These are phyloP conservation scores for Leuciscus waleckii DNA, from an alignment of 2,797 vertebrate species.

Conservation along the genomic window DNA sequence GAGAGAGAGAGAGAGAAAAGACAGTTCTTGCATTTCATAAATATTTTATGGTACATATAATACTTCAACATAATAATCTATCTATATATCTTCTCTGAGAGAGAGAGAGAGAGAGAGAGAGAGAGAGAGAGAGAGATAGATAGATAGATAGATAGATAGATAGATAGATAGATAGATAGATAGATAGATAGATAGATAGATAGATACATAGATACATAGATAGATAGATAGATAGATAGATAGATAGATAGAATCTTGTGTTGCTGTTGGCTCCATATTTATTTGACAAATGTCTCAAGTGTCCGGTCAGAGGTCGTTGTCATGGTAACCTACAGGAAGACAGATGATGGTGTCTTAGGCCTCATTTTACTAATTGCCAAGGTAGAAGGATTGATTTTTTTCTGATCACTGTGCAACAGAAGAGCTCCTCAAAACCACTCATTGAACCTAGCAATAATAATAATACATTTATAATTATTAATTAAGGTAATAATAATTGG, in stretches of 20 bases:
- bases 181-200: no score
- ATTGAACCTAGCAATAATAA: neutral
- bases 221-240: neutral
- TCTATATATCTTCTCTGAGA: neutral
- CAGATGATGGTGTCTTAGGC: slow-evolving; percentile 43
- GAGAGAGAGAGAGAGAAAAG: neutral
- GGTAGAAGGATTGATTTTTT: slow-evolving; percentile 58
- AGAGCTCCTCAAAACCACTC: slow-evolving; percentile 17
- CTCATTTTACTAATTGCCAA: slow-evolving; percentile 63
- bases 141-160: no score
- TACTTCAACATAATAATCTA: neutral
- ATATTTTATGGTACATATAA: neutral
- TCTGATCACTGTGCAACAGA: slow-evolving; percentile 40
- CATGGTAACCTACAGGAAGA: slow-evolving; percentile 57
- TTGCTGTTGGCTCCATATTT: slow-evolving; percentile 29
- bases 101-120: no score
- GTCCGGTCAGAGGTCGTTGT: slow-evolving; percentile 52
- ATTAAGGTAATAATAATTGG: neutral
- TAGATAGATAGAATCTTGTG: neutral
- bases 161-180: no score
- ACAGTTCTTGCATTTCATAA: neutral
- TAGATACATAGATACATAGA: neutral
- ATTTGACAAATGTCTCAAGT: slow-evolving; percentile 32
- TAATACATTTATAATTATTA: neutral
- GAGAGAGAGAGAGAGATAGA: no score